Base-by-base conservation (phyloP, 2,797 vertebrate species). In the Phylloscopus collybita region DNA sequence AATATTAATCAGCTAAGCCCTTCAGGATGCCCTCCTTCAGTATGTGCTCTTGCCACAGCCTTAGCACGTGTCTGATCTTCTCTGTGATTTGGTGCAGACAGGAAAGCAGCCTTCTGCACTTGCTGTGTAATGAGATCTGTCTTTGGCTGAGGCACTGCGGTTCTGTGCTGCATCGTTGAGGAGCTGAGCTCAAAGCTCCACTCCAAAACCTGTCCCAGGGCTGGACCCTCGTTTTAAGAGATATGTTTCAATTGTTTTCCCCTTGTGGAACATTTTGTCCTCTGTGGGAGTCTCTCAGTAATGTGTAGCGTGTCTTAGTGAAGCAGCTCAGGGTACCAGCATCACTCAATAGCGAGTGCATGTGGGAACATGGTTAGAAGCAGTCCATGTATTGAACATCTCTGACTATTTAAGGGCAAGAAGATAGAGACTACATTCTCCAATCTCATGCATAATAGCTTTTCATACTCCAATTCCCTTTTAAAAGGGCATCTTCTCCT, bases 1-100 rank as follows among this genome's bases (percentile, higher is more conserved):
- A 96, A 94, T 62, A 82, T 32, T 22, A 95, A 76, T 19, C 69
- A 79, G 9, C 25, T 27, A 17, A 59, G 4, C 20, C 84, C 53
- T 53, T 88, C 38, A 88, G 34, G 47, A 79, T 13, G 2, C 49
- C 88, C 42, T 56, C 11, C 81, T 94, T 90, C 87, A 76, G 26
- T 13, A 8, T 47, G 47, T 0, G 1, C 18, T 80, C 26, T 84
- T 40, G 10, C 64, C 61, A 76, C 0, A 0, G 36, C 19, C 30
- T 70, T 44, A 86, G 38, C 5, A 3, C 13, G 0, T 0, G 0
- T 75, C 56, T 51, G n/a, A 42, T 88, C 60, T 71, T 54, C 82
- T 61, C 53, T 61, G 42, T 60, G 71, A 26, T 36, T 73, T 86
- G 61, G 45, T 76, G 29, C 36, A 83, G 36, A 20, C 11, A 67